Evolutionary conservation across 2,888 invertebrate species (phyloP).

Genomic region (Sympetrum striolatum): DNA sequence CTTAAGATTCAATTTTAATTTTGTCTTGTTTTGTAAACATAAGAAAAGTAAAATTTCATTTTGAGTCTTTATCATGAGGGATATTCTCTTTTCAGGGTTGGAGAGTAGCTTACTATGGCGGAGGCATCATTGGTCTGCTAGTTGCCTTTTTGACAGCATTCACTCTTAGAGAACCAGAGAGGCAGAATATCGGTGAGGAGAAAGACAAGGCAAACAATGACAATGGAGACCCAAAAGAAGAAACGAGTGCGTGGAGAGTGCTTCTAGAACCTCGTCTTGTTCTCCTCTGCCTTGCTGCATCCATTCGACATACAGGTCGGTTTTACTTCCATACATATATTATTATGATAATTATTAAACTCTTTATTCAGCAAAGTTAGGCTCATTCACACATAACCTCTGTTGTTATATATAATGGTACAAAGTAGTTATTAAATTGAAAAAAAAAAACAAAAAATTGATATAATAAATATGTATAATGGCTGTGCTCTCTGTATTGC

Average conservation of each 20-base stretch:
- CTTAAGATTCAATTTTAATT: too few relatives aligned
- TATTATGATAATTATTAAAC: too few relatives aligned
- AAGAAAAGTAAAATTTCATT: too few relatives aligned
- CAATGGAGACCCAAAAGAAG: neutral
- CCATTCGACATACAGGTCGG: slow-evolving; percentile 84
- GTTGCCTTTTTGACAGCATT: slow-evolving; percentile 75
- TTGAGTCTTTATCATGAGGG: too few relatives aligned
- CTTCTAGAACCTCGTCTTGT: slow-evolving; percentile 79
- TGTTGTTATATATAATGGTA: too few relatives aligned
- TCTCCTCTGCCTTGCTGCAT: slow-evolving; percentile 83
- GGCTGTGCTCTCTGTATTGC: too few relatives aligned
- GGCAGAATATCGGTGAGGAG: slow-evolving; percentile 78
- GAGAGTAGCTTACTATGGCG: slow-evolving; percentile 82
- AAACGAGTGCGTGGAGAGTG: slow-evolving; percentile 73
- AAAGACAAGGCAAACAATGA: slow-evolving; percentile 48
- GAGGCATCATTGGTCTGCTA: slow-evolving; percentile 77
- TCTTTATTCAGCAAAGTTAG: too few relatives aligned
- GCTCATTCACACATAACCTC: too few relatives aligned
- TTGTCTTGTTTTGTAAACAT: too few relatives aligned
- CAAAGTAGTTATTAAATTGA: too few relatives aligned
- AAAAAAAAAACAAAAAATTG: too few relatives aligned
- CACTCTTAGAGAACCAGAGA: slow-evolving; percentile 77
- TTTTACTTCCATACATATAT: neutral
- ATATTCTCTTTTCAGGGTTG: slow-evolving; percentile 68
- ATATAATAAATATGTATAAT: too few relatives aligned